These are phyloP conservation scores for Clitarchus hookeri DNA, from an alignment of 2,888 invertebrate species.

Conservation along the genomic window DNA sequence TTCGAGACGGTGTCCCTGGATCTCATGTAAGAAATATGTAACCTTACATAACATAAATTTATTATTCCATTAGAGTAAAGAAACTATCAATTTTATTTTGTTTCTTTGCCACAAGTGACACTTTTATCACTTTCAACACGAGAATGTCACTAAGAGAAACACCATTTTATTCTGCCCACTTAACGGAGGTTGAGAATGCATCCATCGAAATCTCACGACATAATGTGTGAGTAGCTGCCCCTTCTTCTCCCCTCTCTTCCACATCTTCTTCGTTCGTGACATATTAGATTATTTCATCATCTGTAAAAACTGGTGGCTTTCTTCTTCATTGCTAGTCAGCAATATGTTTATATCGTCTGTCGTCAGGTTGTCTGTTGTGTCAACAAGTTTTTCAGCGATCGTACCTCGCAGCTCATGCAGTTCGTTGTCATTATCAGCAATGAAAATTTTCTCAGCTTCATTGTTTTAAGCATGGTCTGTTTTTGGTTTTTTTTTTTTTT, in stretches of 20 bases:
- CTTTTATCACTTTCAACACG: no score
- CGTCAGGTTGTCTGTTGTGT: neutral
- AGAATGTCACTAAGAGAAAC: constrained; percentile 20
- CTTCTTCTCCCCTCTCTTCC: neutral
- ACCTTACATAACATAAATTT: no score
- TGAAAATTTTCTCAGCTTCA: neutral
- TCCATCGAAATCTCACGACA: constrained; percentile 18
- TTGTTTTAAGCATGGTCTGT: neutral
- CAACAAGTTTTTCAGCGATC: neutral
- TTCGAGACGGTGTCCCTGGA: no score
- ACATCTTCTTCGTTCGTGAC: neutral
- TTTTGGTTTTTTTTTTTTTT: no score
- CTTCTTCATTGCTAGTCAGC: neutral
- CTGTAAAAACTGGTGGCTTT: constrained; percentile 3
- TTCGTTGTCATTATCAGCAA: neutral
- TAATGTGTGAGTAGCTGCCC: constrained; percentile 6
- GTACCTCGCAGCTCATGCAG: neutral
- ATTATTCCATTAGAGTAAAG: no score
- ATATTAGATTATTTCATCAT: neutral
- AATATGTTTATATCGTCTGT: neutral
- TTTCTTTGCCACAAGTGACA: no score
- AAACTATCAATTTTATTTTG: no score
- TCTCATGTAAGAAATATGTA: no score
- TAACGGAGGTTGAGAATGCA: neutral
- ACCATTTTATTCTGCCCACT: constrained; percentile 10